Percentiles rank a stretch among this genome's conserved stretches.
Conservation (phyloP, 2,888 invertebrate species). For the Amorpha juglandis region DNA sequence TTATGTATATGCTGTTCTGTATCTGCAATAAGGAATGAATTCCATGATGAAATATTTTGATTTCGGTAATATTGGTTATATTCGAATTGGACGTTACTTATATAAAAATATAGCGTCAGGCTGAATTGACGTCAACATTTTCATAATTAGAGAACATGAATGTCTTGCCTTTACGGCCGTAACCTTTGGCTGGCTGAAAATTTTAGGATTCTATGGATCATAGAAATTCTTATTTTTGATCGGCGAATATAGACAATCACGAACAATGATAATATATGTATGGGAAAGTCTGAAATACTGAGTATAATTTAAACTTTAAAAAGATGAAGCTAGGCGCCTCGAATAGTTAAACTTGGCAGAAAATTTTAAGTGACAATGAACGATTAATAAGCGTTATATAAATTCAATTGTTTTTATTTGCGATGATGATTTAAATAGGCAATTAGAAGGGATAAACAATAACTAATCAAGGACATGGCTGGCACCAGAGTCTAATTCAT, state of each 20-base stretch:
- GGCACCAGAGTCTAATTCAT: conserved; percentile 32
- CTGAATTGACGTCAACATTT: not conserved
- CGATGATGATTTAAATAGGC: conserved; percentile 38
- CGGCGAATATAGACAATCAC: too few relatives aligned
- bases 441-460: conserved; percentile 40
- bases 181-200: too few relatives aligned
- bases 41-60: not conserved
- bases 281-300: too few relatives aligned
- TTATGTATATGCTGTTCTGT: not conserved
- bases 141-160: not conserved
- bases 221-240: too few relatives aligned
- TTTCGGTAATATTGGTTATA: not conserved
- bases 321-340: not conserved
- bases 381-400: not conserved
- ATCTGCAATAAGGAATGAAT: not conserved
- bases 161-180: too few relatives aligned
- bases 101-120: too few relatives aligned
- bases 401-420: conserved; percentile 33
- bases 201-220: too few relatives aligned
- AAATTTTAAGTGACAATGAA: not conserved
- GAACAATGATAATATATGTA: too few relatives aligned
- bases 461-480: conserved; percentile 3
- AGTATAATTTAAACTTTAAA: not conserved
- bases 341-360: not conserved
- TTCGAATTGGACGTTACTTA: not conserved